Percentiles rank a stretch among this genome's conserved stretches.
phyloP scores from a whole-genome alignment of 2,797 vertebrate species.

The Oceanodroma leucorhoa region DNA sequence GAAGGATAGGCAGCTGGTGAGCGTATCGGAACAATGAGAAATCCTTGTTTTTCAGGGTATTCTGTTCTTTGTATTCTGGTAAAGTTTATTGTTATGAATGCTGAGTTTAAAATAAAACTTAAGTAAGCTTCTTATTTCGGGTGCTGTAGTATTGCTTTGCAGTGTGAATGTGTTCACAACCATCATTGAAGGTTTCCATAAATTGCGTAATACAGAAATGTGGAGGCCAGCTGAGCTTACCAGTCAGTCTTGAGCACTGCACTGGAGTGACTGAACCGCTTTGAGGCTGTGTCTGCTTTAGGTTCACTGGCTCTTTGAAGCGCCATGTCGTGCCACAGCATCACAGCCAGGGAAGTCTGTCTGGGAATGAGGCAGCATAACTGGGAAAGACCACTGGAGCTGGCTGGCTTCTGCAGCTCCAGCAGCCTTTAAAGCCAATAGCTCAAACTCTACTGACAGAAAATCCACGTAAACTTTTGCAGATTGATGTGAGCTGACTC shows the following conservation, averaged over 20 bases:
- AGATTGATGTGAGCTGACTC: not conserved
- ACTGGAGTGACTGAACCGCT: accelerated
- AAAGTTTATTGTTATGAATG: not conserved
- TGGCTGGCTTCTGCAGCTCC: not conserved
- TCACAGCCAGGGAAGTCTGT: not conserved
- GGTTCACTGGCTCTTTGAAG: not conserved
- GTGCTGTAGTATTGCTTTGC: not conserved
- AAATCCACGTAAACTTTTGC: not conserved
- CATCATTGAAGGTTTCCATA: not conserved
- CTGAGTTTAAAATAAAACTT: not conserved
- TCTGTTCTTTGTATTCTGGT: not conserved
- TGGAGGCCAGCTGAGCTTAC: not conserved
- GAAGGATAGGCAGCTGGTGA: not conserved
- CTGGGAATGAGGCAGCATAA: accelerated
- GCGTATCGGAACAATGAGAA: not conserved
- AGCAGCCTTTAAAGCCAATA: not conserved
- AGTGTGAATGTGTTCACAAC: not conserved
- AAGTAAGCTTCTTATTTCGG: not conserved
- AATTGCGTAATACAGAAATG: accelerated
- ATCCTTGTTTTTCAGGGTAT: not conserved
- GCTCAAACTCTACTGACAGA: not conserved
- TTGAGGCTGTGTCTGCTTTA: not conserved
- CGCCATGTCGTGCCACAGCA: accelerated
- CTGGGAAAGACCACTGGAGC: not conserved
- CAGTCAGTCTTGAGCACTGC: not conserved